Evolutionary conservation across 2,888 invertebrate species (phyloP).

Genomic region (Oscheius sp.): DNA sequence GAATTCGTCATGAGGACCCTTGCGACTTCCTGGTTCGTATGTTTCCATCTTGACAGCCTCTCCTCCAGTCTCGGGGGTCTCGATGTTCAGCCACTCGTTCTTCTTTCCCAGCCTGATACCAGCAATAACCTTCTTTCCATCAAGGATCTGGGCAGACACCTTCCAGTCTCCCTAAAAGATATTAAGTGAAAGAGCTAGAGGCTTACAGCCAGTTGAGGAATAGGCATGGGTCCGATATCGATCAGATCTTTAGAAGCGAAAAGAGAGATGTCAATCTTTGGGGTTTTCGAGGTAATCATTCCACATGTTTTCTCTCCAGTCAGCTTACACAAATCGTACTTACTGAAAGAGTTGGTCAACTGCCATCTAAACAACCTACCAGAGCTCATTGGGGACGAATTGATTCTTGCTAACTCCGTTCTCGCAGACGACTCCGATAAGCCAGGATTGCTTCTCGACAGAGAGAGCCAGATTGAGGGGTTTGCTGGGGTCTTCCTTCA

Average conservation of each 20-base stretch:
- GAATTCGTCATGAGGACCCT: constrained; percentile 18
- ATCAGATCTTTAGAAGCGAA: constrained; percentile 49
- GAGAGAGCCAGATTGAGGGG: constrained; percentile 50
- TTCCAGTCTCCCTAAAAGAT: constrained; percentile 52
- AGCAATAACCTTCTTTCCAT: constrained; percentile 44
- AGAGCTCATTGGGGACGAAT: constrained; percentile 63
- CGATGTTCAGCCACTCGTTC: constrained; percentile 49
- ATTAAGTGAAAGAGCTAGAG: neutral
- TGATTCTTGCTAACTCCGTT: constrained; percentile 60
- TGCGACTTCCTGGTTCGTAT: constrained; percentile 17
- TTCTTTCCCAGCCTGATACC: constrained; percentile 50
- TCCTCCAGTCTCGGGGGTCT: constrained; percentile 14
- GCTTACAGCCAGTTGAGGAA: constrained; percentile 52
- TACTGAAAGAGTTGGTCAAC: constrained; percentile 43
- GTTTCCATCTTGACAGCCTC: constrained; percentile 2
- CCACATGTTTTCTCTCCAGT: constrained; percentile 47
- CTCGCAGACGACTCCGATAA: constrained; percentile 63
- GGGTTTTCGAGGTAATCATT: constrained; percentile 39
- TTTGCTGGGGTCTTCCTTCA: constrained; percentile 39
- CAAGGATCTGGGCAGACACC: constrained; percentile 42
- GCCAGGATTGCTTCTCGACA: constrained; percentile 62
- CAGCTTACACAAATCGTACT: constrained; percentile 48
- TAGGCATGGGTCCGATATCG: constrained; percentile 56
- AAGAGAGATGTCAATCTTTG: constrained; percentile 44
- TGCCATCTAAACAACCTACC: constrained; percentile 37